Conservation (phyloP, 2,888 invertebrate genomes). For the Troilus luridus region DNA sequence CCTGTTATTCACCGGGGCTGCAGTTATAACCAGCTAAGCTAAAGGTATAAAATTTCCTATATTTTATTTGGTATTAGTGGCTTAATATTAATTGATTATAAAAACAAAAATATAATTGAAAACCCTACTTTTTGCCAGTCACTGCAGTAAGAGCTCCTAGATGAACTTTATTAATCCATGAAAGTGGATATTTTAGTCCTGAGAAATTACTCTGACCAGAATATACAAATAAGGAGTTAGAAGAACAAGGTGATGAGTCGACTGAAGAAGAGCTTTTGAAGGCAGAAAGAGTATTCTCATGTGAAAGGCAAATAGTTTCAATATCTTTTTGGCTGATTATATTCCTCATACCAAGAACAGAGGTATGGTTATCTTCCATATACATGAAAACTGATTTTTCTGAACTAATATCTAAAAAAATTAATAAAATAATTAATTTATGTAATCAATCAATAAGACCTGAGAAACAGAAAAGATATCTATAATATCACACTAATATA, state of each 20-base stretch:
- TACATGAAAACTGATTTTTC: slow-evolving; percentile 75
- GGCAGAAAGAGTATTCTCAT: slow-evolving; percentile 72
- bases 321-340: slow-evolving; percentile 75
- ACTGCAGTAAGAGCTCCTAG: slow-evolving; percentile 73
- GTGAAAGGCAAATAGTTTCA: slow-evolving; percentile 74
- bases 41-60: no score
- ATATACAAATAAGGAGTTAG: slow-evolving; percentile 82
- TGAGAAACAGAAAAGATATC: no score
- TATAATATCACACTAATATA: no score
- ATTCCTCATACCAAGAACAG: slow-evolving; percentile 93
- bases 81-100: not conserved
- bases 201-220: slow-evolving; percentile 97
- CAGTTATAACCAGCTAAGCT: no score
- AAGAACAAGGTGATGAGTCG: not conserved
- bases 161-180: slow-evolving; percentile 78
- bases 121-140: slow-evolving; percentile 42
- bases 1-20: no score
- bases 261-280: not conserved
- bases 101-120: not conserved
- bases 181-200: slow-evolving; percentile 89
- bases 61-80: not conserved
- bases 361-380: slow-evolving; percentile 93
- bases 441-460: not conserved
- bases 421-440: not conserved
- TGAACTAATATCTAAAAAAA: slow-evolving; percentile 17